Evolutionary conservation across 2,113 vertebrate species (phyloP).

Genomic region (Felis catus): F.catus_Fca126_mat1.0 CM031425.1:15381001-15381500

Average conservation of each 20-base stretch:
- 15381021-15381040: background rate
- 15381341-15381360: background rate
- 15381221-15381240: background rate
- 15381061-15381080: background rate
- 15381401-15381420: background rate
- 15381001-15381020: background rate
- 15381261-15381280: background rate
- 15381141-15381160: background rate
- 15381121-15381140: background rate
- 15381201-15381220: background rate
- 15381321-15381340: background rate
- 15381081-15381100: background rate
- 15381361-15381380: background rate
- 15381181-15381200: background rate
- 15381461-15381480: background rate
- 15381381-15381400: background rate
- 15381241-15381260: background rate
- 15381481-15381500: background rate
- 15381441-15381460: background rate
- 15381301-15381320: background rate
- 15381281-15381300: background rate
- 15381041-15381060: background rate
- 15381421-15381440: background rate
- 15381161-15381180: background rate
- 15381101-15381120: background rate